These are phyloP conservation scores for Lycia hirtaria DNA, from an alignment of 2,888 invertebrate genomes.

Conservation along the genomic window DNA sequence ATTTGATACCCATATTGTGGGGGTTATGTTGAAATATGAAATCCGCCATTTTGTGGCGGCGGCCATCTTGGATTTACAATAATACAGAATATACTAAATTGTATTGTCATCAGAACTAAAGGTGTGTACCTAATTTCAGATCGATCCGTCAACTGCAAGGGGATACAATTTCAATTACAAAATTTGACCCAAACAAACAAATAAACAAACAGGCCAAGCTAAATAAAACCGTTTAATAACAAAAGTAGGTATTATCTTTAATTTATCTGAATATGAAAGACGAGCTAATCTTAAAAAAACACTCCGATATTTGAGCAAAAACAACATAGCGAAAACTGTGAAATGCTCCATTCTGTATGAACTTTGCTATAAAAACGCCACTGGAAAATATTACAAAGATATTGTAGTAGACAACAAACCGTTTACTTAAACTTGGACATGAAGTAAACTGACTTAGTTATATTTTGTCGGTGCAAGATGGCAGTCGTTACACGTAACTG, in stretches of 20 bases:
- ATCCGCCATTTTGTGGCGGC: too few species aligned
- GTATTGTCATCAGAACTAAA: too few species aligned
- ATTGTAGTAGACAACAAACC: slow-evolving; percentile 40
- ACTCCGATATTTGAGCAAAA: slow-evolving; percentile 9
- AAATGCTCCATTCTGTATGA: slow-evolving; percentile 26
- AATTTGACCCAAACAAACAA: too few species aligned
- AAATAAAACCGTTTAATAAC: not conserved
- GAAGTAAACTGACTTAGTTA: slow-evolving; percentile 53
- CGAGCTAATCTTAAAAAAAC: slow-evolving; percentile 19
- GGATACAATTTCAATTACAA: too few species aligned
- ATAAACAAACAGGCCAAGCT: not conserved
- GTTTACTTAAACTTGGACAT: slow-evolving; percentile 44
- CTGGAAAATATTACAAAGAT: slow-evolving; percentile 28
- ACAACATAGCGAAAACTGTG: slow-evolving; percentile 27
- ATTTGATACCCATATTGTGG: too few species aligned
- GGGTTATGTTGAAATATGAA: too few species aligned
- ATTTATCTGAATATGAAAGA: slow-evolving; percentile 8
- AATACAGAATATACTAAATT: too few species aligned
- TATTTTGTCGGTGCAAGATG: slow-evolving; percentile 53
- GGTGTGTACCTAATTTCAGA: too few species aligned
- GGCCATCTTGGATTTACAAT: too few species aligned
- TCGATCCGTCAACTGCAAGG: too few species aligned
- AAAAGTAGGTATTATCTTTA: slow-evolving; percentile 5
- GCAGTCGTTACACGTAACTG: slow-evolving; percentile 56
- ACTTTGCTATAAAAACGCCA: slow-evolving; percentile 20